These are phyloP conservation scores for Heliothis peltigera DNA, from an alignment of 2,888 invertebrate genomes.

Conservation along the genomic window DNA sequence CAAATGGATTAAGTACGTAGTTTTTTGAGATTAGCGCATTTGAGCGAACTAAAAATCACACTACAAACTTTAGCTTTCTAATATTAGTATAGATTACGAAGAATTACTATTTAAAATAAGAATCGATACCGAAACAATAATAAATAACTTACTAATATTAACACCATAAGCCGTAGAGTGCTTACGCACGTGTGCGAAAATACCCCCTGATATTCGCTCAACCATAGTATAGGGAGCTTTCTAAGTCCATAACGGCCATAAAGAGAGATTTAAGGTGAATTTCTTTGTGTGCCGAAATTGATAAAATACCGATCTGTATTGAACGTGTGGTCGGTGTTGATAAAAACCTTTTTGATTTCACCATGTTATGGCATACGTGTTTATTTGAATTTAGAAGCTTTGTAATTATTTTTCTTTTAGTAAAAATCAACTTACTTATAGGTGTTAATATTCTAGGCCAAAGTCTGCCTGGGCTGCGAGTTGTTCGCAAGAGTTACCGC, in stretches of 20 bases:
- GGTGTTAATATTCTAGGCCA: too few relatives aligned
- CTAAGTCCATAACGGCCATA: slow-evolving; percentile 64
- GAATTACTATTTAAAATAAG: too few relatives aligned
- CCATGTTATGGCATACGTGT: slow-evolving; percentile 11
- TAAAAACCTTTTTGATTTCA: slow-evolving; percentile 43
- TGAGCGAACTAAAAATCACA: too few relatives aligned
- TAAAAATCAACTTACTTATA: too few relatives aligned
- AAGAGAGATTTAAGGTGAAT: slow-evolving; percentile 66
- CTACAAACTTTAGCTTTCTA: too few relatives aligned
- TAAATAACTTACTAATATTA: slow-evolving; percentile 16
- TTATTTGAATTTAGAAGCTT: slow-evolving; percentile 16
- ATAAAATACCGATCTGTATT: slow-evolving; percentile 69
- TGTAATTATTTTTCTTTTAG: neutral
- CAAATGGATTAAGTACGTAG: too few relatives aligned
- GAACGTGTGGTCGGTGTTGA: slow-evolving; percentile 48
- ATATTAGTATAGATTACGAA: too few relatives aligned
- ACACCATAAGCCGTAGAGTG: slow-evolving; percentile 16
- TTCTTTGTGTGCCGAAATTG: slow-evolving; percentile 73
- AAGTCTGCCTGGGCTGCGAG: too few relatives aligned
- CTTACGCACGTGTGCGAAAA: slow-evolving; percentile 19
- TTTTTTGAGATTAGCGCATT: too few relatives aligned
- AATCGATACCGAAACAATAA: neutral
- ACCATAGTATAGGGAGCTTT: slow-evolving; percentile 19
- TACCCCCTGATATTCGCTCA: slow-evolving; percentile 18
- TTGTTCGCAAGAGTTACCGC: too few relatives aligned